Evolutionary conservation across 2,113 vertebrate genomes (phyloP).

Genomic region (Motacilla alba): DNA sequence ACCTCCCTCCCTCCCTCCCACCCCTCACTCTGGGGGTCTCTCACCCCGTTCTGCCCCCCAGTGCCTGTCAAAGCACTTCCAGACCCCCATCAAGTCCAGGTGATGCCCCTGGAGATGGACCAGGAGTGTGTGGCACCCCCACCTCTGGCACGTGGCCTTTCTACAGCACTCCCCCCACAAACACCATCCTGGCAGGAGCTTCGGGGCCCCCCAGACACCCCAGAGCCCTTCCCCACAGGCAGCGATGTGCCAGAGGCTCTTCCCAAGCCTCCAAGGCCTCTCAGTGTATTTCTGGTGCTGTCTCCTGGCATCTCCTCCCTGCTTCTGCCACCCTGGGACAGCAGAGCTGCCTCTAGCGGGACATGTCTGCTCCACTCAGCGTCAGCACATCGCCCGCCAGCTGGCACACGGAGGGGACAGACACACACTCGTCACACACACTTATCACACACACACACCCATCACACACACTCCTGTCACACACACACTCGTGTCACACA

Average conservation of each 20-base stretch:
- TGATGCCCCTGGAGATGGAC: accelerated
- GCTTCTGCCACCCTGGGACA: not conserved
- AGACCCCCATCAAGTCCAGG: accelerated
- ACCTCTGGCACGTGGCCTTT: not conserved
- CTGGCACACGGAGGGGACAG: not conserved
- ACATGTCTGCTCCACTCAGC: accelerated
- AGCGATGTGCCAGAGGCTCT: not conserved
- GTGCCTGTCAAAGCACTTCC: not conserved
- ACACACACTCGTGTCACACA: no score
- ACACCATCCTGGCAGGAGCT: not conserved
- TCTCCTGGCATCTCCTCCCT: not conserved
- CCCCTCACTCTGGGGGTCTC: no score
- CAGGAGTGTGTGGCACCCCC: no score
- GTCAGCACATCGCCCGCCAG: accelerated
- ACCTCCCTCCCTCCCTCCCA: not conserved
- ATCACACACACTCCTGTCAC: not conserved
- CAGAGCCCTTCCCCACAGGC: not conserved
- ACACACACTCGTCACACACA: accelerated
- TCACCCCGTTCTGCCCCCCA: not conserved
- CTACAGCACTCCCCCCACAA: accelerated
- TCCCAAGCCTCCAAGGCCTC: not conserved
- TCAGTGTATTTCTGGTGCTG: not conserved
- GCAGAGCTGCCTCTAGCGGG: not conserved
- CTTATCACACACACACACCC: no score
- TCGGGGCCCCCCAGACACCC: not conserved